Base-by-base conservation (phyloP, 2,113 vertebrate genomes). In the Dicerorhinus sumatrensis region DNA sequence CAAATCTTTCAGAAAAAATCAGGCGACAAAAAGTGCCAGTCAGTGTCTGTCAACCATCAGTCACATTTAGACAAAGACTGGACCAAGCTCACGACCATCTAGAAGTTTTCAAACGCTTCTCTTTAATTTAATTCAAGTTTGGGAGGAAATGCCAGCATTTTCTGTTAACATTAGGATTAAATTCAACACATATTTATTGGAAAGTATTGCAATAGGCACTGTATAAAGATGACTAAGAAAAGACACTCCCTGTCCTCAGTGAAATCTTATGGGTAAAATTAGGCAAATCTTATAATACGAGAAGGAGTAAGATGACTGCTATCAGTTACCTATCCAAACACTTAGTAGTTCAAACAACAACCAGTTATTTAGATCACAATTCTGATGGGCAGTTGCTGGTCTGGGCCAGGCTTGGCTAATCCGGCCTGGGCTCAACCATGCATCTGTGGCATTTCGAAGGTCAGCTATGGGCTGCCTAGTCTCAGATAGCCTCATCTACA, bases 111-210 rank as follows among this genome's bases (percentile, higher is more conserved):
- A 70, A 81, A 58, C 91, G 20, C 18, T 96, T 90, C 58, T 94
- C 58, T 70, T 91, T 79, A 18, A 84, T 81, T 90, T 79, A 51
- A 88, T 72, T 95, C 54, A 94, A 82, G 16, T 31, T 60, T 94
- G 8, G 10, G 17, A 23, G 51, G 3, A 79, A 85, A 97, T 81
- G 27, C 23, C 91, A 96, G 88, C 11, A 56, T 94, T 96, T 96
- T 96, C 62, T 90, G 8, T 73, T 73, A 97, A 75, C 12, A 23
- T 60, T 77, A 83, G 18, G 31, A 87, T 91, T 85, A 88, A 84
- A 81, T 97, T 84, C 67, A 93, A 39, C 25, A 89, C 89, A 86
- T 65, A 73, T 39, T 63, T 69, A 94, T n/a, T 93, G 46, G 17
- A 86, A 96, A 81, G 8, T 65, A 72, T 18, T 80, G 8, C 9